Percentiles rank a stretch among this genome's conserved stretches.
phyloP scores from a whole-genome alignment of 2,888 invertebrate genomes.

The Caenorhabditis becei region DNA sequence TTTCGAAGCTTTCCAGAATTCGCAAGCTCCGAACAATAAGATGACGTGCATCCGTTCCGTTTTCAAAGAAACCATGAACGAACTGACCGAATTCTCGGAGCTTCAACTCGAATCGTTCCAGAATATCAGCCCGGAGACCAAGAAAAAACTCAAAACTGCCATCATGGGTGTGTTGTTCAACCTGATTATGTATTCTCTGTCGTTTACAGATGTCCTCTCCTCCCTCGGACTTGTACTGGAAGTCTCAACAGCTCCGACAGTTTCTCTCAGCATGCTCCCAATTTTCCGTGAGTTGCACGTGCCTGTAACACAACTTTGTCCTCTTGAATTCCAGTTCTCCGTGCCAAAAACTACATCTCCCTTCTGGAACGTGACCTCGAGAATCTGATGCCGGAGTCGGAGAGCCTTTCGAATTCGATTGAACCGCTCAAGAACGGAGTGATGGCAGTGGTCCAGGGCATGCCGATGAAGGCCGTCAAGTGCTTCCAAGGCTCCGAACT shows the following conservation, averaged over 20 bases:
- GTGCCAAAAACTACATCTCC: conserved; percentile 26
- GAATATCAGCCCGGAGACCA: conserved; percentile 21
- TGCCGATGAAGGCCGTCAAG: conserved; percentile 28
- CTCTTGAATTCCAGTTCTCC: conserved; percentile 16
- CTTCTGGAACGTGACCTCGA: conserved; percentile 27
- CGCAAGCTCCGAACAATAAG: background rate
- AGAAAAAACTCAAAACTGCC: conserved; percentile 19
- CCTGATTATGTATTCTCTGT: too few relatives aligned
- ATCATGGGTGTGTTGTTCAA: conserved; percentile 17
- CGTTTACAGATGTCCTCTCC: conserved; percentile 20
- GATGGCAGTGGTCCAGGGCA: conserved; percentile 4
- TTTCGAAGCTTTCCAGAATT: background rate
- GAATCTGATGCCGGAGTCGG: conserved; percentile 20
- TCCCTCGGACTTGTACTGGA: conserved; percentile 36
- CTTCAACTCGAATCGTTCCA: conserved; percentile 23
- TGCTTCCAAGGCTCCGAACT: conserved; percentile 8
- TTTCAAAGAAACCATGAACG: conserved; percentile 28
- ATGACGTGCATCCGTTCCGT: conserved; percentile 2
- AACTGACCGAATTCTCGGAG: conserved; percentile 21
- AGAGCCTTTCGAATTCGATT: conserved; percentile 5
- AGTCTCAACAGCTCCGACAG: conserved; percentile 18
- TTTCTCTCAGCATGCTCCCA: conserved; percentile 20
- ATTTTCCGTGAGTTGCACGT: conserved; percentile 30
- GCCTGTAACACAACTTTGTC: background rate
- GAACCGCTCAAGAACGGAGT: conserved; percentile 10